Evolutionary conservation across 2,797 vertebrate species (phyloP).

Genomic region (Aotus griseimembra): DNA sequence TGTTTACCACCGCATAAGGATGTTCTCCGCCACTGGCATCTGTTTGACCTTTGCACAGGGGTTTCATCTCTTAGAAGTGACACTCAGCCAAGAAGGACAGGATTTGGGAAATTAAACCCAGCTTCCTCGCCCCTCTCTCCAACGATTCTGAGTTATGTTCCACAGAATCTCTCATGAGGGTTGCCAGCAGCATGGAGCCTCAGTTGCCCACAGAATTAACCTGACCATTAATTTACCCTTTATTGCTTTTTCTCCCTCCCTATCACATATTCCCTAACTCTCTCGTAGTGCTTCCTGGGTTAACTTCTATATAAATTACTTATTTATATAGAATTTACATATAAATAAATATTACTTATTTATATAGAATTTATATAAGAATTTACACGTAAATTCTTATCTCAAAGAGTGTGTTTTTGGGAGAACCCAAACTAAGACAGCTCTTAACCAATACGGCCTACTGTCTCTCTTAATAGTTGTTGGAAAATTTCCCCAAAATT

Average conservation of each 20-base stretch:
- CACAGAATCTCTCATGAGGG: neutral
- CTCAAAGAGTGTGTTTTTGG: neutral
- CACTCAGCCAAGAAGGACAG: neutral
- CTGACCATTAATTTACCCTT: neutral
- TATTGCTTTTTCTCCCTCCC: neutral
- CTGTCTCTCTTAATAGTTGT: neutral
- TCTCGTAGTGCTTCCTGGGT: neutral
- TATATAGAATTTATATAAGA: too few species aligned
- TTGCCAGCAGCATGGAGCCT: neutral
- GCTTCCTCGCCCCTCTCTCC: neutral
- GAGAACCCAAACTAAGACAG: neutral
- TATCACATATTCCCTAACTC: neutral
- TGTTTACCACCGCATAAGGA: neutral
- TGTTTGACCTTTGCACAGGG: neutral
- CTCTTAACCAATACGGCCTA: neutral
- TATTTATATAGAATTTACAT: too few species aligned
- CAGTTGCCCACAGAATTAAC: neutral
- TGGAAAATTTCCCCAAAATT: neutral
- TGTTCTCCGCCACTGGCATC: neutral
- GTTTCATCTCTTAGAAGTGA: neutral
- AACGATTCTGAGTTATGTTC: neutral
- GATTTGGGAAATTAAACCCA: neutral
- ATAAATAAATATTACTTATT: too few species aligned
- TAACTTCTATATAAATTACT: neutral
- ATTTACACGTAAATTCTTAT: neutral